Conservation (phyloP, 2,797 vertebrate species). For the Sphenopsis melanotis region DNA sequence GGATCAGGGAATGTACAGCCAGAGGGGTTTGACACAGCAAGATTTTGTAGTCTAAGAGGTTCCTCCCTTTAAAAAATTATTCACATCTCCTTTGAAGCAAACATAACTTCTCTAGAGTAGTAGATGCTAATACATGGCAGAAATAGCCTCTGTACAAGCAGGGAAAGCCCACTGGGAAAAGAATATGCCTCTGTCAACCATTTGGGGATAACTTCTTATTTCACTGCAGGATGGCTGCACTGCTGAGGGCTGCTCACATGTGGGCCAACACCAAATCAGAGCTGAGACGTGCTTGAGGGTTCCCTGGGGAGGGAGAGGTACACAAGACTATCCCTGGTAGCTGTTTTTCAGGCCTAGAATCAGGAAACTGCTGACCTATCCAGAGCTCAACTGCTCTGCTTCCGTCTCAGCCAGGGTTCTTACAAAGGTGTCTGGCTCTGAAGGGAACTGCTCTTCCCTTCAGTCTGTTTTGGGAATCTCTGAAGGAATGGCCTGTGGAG, state of each 20-base stretch:
- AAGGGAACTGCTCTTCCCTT: background rate
- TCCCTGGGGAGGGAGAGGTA: background rate
- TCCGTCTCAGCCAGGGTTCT: background rate
- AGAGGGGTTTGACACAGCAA: background rate
- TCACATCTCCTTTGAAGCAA: background rate
- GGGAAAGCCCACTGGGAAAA: background rate
- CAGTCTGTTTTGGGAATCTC: background rate
- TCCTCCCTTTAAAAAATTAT: background rate
- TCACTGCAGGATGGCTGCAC: background rate
- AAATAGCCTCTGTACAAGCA: background rate
- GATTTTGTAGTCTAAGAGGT: background rate
- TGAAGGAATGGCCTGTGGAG: background rate
- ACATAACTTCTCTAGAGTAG: background rate
- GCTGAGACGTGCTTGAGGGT: fast-evolving
- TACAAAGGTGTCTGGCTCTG: background rate
- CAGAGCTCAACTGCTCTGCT: background rate
- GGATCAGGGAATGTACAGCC: background rate
- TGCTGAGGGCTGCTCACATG: fast-evolving
- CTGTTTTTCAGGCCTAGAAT: background rate
- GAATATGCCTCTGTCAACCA: background rate
- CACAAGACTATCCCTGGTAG: background rate
- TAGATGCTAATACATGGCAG: background rate
- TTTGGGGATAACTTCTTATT: background rate
- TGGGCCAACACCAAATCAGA: background rate
- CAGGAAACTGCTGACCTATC: background rate